phyloP scores from a whole-genome alignment of 2,113 vertebrate genomes.

The Neolamprologus fasciatus region DNA sequence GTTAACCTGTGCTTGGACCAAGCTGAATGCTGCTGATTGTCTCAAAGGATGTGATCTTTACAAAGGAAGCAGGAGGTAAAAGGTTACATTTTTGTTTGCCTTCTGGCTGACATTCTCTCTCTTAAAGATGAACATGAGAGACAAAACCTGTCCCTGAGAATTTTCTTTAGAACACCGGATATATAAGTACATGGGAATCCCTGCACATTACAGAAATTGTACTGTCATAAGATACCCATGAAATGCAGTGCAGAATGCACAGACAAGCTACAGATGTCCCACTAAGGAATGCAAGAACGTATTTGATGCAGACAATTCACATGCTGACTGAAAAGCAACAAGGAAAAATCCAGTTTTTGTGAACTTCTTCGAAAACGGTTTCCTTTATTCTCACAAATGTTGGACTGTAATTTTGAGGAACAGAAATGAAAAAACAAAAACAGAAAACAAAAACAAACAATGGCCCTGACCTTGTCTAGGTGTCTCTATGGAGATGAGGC shows the following conservation, averaged over 20 bases:
- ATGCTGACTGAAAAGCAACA: not conserved
- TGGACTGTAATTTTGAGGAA: not conserved
- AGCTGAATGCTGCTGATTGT: slow-evolving; percentile 44
- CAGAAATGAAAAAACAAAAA: not conserved
- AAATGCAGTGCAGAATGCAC: not conserved
- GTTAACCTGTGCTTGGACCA: slow-evolving; percentile 2
- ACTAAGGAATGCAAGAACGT: not conserved
- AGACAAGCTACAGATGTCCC: not conserved
- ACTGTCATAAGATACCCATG: not conserved
- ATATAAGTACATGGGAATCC: not conserved
- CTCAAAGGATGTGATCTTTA: slow-evolving; percentile 17
- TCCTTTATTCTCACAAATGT: not conserved
- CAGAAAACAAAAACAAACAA: slow-evolving; percentile 48
- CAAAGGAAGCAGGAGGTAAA: not conserved
- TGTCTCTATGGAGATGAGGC: slow-evolving; percentile 65
- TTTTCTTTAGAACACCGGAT: not conserved
- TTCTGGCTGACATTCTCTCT: not conserved
- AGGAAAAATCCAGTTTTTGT: not conserved
- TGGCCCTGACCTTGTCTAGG: slow-evolving; percentile 60
- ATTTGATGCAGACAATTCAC: not conserved
- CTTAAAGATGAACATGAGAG: not conserved
- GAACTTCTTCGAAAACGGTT: not conserved
- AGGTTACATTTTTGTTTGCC: not conserved
- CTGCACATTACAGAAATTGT: not conserved
- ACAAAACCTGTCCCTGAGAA: not conserved